Evolutionary conservation across 2,113 vertebrate genomes (phyloP), one percentile per base, ranked within the genome.

Genomic region (Alaudala cheleensis): DNA sequence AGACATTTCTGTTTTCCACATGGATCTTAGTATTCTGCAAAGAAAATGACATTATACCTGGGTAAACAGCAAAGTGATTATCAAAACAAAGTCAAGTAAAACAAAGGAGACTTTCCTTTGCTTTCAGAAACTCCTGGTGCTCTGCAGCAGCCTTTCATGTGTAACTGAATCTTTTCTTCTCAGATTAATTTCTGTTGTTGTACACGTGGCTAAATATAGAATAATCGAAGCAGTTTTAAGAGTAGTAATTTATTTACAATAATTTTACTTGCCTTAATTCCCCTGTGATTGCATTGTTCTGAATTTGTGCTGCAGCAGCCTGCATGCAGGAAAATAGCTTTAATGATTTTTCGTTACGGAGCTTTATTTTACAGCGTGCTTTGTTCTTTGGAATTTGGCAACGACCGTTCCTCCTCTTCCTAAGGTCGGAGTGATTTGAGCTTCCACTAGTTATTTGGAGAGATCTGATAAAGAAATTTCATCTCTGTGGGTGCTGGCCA

Each of bases 21-120:
- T 72, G 90, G 85, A 95, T 92, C 96, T 95, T 94, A 88, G 71
- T 90, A 91, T 95, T 97, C 80, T 96, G 54, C n/a, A 93, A 93
- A 90, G 87, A 96, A 93, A 64, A 88, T 95, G 81, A 83, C 65
- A 93, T 96, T 96, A 77, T 97, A 90, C 88, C 78, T 92, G 77
- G 64, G 73, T 94, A 97, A 96, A 96, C 83, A 96, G 88, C 50
- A 78, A 47, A 88, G 49, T n/a, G 65, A 62, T 95, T 94, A 95
- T 90, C 54, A 96, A 97, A 97, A 94, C 77, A 44, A 92, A 95
- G 86, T 92, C 93, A 95, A 94, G 96, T 92, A 81, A 97, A 95
- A 91, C 58, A 86, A 47, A 86, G 65, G 42, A 95, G 51, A 53
- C 26, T 94, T 93, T 39, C 29, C 33, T 50, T 90, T 70, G 20